Conservation (phyloP, 2,113 vertebrate species). For the Dipodomys spectabilis region DNA sequence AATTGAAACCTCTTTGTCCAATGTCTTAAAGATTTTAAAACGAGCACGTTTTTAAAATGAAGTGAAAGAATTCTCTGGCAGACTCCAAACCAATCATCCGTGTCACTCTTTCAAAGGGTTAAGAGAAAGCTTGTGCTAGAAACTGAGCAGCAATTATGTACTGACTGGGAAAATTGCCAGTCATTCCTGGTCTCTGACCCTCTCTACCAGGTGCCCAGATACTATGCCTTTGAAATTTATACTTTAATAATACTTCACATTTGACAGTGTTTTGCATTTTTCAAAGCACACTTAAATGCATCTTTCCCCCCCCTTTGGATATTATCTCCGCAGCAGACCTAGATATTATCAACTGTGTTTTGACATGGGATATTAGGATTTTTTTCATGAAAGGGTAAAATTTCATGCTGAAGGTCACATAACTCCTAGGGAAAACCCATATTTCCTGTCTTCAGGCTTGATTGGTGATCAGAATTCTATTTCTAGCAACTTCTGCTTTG, state of each 20-base stretch:
- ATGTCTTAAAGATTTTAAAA: no score
- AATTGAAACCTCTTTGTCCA: no score
- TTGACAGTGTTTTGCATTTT: conserved; percentile 63
- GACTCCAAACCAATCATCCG: not conserved
- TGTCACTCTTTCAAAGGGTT: not conserved
- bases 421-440: not conserved
- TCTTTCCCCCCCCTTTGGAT: not conserved
- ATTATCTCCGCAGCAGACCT: not conserved
- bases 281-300: conserved; percentile 52
- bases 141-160: conserved; percentile 6
- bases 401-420: not conserved
- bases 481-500: conserved; percentile 1
- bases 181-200: conserved; percentile 59
- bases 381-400: not conserved
- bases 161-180: conserved; percentile 61
- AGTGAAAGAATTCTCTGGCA: not conserved
- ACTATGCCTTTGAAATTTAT: conserved; percentile 66
- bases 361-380: not conserved
- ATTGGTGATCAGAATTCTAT: not conserved
- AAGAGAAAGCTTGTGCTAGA: not conserved
- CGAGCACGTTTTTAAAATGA: no score
- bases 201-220: conserved; percentile 15
- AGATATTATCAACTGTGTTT: not conserved
- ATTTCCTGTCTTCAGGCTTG: not conserved
- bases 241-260: conserved; percentile 59